Evolutionary conservation across 2,888 invertebrate genomes (phyloP), one percentile per base, ranked within the genome.

Genomic region (Pristionchus exspectatus): DNA sequence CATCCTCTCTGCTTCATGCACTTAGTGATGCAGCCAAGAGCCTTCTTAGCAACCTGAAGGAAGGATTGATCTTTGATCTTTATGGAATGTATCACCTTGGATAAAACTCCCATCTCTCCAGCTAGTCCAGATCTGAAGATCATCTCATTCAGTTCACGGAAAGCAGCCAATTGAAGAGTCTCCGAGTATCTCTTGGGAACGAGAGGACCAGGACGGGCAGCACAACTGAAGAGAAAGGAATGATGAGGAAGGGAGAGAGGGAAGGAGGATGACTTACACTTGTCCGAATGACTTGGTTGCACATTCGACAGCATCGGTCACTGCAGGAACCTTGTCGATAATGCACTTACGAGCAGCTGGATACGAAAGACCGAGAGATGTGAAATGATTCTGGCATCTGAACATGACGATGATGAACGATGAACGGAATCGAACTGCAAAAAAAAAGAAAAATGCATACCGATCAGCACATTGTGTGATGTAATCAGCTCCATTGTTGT

Each of bases 121-220:
- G 83, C 50, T 1, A 83, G 44, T 77, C 90, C 94, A 50, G 92
- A 92, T 77, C 92, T 89, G 88, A 90, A 87, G 38, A 94, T 90
- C 89, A 93, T 93, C n/a, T 90, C 88, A 90, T 93, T 94, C 90
- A 94, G 91, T 90, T 94, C 94, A 77, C 92, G 91, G 91, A 94
- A 93, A 24, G 94, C 94, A 50, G 94, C 94, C 77, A 95, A 91
- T 90, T 94, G 93, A 72, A 94, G 90, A 0, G 94, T 95, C 89
- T 94, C 94, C n/a, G 94, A 93, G 90, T 93, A 94, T 38, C 94
- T 92, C 90, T 94, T 94, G 30, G 92, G 93, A 21, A 94, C 94
- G 92, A 92, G 91, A 21, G 92, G 91, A n/a, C 93, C 92, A 54
- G 93, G 91, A 21, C 88, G 89, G 1, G 91, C 90, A 18, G 94